These are phyloP conservation scores for Dasypus novemcinctus DNA, from an alignment of 2,113 vertebrate genomes.

Conservation along the genomic window DNA sequence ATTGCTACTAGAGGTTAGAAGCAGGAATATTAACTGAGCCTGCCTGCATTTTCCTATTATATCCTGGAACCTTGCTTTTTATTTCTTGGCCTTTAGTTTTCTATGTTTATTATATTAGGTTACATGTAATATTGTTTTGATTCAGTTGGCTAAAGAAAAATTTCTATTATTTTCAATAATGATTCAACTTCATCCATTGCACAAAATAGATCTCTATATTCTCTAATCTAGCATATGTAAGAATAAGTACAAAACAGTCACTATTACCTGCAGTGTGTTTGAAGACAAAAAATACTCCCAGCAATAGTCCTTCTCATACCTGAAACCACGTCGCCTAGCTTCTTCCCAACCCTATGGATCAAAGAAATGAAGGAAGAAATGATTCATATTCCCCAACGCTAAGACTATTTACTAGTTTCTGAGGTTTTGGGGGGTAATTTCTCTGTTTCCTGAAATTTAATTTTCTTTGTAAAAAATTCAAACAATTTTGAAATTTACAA, in stretches of 20 bases:
- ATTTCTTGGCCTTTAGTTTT: background rate
- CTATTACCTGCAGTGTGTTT: conserved; percentile 94
- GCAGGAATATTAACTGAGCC: background rate
- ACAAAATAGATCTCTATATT: background rate
- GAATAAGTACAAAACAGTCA: background rate
- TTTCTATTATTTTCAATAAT: background rate
- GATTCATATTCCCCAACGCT: background rate
- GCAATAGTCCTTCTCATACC: conserved; percentile 94
- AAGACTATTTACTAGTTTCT: background rate
- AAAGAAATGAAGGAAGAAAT: background rate
- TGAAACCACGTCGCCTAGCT: conserved; percentile 87
- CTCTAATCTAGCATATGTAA: background rate
- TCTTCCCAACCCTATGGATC: conserved; percentile 94
- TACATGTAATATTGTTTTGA: background rate
- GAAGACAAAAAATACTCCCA: conserved; percentile 98
- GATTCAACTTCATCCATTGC: background rate
- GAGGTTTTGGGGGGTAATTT: background rate
- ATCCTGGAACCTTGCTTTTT: background rate
- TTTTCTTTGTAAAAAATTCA: background rate
- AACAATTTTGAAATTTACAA: conserved; percentile 18
- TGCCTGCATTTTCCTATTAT: background rate
- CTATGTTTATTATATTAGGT: background rate
- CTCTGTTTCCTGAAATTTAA: background rate
- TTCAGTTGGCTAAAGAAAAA: background rate
- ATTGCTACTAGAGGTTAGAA: background rate